Percentiles rank a stretch among this genome's conserved stretches.
Conservation (phyloP, 2,888 invertebrate genomes). For the Drosophila merina region DNA sequence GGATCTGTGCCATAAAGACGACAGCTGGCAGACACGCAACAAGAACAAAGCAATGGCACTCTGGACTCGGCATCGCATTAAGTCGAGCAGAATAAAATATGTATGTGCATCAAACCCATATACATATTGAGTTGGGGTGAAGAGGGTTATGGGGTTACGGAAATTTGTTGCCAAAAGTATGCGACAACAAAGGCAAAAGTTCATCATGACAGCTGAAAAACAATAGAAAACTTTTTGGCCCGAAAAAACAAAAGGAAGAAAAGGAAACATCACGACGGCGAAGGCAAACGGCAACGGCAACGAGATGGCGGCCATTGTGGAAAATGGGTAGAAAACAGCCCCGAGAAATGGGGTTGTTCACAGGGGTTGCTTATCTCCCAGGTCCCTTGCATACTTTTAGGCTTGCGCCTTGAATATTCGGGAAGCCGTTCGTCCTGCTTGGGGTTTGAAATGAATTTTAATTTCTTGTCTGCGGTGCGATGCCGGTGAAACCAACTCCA, state of each 20-base stretch:
- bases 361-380: slow-evolving; percentile 45
- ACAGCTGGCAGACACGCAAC: slow-evolving; percentile 74
- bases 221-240: slow-evolving; percentile 68
- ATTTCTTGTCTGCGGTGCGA: slow-evolving; percentile 71
- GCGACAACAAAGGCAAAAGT: slow-evolving; percentile 69
- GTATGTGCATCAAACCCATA: slow-evolving; percentile 49
- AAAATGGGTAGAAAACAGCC: slow-evolving; percentile 49
- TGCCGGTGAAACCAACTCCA: slow-evolving; percentile 25
- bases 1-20: slow-evolving; percentile 73
- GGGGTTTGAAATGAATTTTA: slow-evolving; percentile 79
- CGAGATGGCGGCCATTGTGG: slow-evolving; percentile 68
- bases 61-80: slow-evolving; percentile 51
- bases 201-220: slow-evolving; percentile 68
- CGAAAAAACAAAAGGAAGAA: slow-evolving; percentile 59
- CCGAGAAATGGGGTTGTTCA: slow-evolving; percentile 46
- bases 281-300: slow-evolving; percentile 15
- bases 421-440: slow-evolving; percentile 35
- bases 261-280: slow-evolving; percentile 25
- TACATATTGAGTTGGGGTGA: slow-evolving; percentile 18
- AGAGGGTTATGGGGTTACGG: slow-evolving; percentile 51
- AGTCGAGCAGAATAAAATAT: slow-evolving; percentile 76
- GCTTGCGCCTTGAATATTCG: slow-evolving; percentile 77
- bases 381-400: slow-evolving; percentile 72
- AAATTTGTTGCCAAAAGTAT: slow-evolving; percentile 73
- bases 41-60: slow-evolving; percentile 52